Evolutionary conservation across 2,113 vertebrate genomes (phyloP).

Genomic region (Cinclus mexicanus): DNA sequence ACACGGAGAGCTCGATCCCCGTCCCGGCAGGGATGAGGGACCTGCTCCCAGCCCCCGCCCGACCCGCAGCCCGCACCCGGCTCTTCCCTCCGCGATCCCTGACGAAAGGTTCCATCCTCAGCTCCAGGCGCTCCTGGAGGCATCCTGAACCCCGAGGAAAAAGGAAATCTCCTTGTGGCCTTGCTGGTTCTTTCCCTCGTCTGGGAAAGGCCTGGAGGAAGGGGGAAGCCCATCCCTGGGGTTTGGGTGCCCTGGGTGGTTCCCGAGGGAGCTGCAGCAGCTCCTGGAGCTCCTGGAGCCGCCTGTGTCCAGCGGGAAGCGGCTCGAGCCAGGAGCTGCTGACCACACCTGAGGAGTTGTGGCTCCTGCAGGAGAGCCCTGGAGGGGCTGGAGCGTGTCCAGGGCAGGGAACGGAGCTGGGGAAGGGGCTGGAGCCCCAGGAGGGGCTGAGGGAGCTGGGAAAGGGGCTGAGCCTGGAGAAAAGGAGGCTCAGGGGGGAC

Average conservation of each 20-base stretch:
- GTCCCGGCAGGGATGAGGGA: too few species aligned
- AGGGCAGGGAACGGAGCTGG: too few species aligned
- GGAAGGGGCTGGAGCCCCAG: too few species aligned
- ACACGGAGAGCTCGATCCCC: too few species aligned
- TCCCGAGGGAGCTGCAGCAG: background rate
- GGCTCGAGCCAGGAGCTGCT: background rate
- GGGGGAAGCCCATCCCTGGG: background rate
- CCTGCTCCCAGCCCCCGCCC: too few species aligned
- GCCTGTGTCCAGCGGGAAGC: background rate
- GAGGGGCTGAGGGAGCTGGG: too few species aligned
- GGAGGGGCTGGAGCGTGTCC: too few species aligned
- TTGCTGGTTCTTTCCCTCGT: rapidly evolving
- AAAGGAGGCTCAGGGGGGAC: too few species aligned
- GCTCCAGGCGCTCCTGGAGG: background rate
- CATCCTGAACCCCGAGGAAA: background rate
- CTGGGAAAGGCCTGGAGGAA: rapidly evolving
- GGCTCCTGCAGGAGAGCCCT: background rate
- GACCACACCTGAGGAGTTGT: background rate
- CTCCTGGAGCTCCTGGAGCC: background rate
- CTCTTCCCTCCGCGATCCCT: too few species aligned
- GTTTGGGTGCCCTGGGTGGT: background rate
- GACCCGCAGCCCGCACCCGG: too few species aligned
- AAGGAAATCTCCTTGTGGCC: background rate
- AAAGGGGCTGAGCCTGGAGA: too few species aligned
- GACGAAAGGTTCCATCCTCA: background rate